A percentile compares a stretch with the other conserved stretches of the same genome.
These are phyloP conservation scores for Eupithecia tripunctaria DNA, from an alignment of 2,888 invertebrate species.

Conservation along the genomic window DNA sequence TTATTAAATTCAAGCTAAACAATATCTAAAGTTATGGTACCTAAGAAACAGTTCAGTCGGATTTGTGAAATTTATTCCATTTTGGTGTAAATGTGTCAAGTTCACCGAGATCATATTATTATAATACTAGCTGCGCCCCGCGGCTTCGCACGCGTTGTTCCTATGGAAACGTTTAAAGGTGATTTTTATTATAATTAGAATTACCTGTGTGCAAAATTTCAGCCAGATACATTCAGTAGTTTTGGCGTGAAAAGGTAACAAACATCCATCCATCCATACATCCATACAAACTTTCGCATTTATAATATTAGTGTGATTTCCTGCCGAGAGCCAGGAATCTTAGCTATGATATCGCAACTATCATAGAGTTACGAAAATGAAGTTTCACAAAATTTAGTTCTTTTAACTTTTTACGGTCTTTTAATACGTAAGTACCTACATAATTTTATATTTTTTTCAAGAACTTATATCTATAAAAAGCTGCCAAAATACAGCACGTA, in stretches of 20 bases:
- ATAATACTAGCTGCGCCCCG: too few relatives aligned
- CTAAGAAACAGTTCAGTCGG: neutral
- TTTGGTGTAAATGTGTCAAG: conserved; percentile 2
- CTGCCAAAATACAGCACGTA: conserved; percentile 3
- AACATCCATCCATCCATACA: too few relatives aligned
- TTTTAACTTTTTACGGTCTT: neutral
- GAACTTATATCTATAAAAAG: neutral
- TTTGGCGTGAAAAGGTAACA: too few relatives aligned
- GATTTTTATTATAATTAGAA: too few relatives aligned
- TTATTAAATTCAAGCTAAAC: neutral
- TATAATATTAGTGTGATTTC: too few relatives aligned
- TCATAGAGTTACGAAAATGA: neutral
- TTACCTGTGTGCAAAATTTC: too few relatives aligned
- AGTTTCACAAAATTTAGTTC: neutral
- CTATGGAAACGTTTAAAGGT: too few relatives aligned
- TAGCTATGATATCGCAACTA: neutral
- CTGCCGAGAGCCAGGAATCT: neutral
- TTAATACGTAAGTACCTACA: neutral
- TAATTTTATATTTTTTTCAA: neutral
- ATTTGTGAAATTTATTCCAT: neutral
- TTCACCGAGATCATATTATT: neutral
- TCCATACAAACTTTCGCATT: too few relatives aligned
- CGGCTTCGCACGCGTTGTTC: too few relatives aligned
- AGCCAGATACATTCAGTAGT: too few relatives aligned
- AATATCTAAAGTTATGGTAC: neutral